phyloP scores from a whole-genome alignment of 2,113 vertebrate genomes.

The Acrocephalus arundinaceus region DNA sequence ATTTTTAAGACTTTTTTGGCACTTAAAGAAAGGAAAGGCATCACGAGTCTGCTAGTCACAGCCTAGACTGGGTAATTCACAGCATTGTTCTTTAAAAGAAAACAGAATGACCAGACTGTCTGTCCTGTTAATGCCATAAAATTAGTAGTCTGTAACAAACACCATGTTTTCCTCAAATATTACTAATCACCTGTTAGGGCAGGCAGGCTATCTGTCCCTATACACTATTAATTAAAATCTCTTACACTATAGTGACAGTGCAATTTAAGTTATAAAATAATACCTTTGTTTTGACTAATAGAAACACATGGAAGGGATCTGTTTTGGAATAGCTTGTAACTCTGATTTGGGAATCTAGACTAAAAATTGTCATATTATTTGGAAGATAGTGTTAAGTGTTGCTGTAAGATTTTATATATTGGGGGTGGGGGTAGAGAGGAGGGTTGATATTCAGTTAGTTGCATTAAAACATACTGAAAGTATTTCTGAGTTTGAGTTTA shows the following conservation, averaged over 20 bases:
- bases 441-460: not conserved
- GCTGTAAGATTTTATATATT: not conserved
- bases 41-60: not conserved
- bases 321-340: not conserved
- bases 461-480: not conserved
- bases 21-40: not conserved
- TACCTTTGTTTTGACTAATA: not conserved
- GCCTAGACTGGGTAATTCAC: not conserved
- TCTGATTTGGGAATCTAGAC: not conserved
- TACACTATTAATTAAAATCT: not conserved
- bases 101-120: not conserved
- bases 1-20: not conserved
- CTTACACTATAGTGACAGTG: not conserved
- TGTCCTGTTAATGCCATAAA: not conserved
- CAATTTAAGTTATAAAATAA: not conserved
- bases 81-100: not conserved
- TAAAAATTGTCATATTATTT: not conserved
- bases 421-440: fast-evolving
- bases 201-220: not conserved
- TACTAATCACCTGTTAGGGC: not conserved
- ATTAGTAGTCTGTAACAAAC: not conserved
- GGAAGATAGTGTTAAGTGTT: not conserved
- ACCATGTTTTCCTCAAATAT: not conserved
- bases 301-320: not conserved
- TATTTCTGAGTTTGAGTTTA: not conserved